These are phyloP conservation scores for Eueremaeus valkanovi DNA, from an alignment of 2,888 invertebrate genomes.

Conservation along the genomic window DNA sequence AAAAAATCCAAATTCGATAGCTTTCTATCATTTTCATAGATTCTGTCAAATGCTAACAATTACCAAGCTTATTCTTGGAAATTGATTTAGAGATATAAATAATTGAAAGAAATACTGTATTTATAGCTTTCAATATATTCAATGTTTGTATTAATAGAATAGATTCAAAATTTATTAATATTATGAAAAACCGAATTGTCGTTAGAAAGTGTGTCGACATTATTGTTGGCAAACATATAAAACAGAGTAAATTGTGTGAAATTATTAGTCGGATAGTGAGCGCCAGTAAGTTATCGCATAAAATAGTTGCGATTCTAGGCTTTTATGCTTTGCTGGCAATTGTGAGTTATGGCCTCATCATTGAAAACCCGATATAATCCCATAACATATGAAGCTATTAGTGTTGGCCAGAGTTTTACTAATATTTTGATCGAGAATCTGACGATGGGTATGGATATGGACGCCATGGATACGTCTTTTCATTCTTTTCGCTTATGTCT, in stretches of 20 bases:
- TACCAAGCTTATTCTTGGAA: not conserved
- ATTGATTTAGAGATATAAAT: too few relatives aligned
- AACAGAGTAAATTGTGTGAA: not conserved
- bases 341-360: conserved; percentile 5
- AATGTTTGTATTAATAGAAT: too few relatives aligned
- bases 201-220: not conserved
- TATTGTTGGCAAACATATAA: not conserved
- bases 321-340: not conserved
- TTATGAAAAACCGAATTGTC: not conserved
- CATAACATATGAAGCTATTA: not conserved
- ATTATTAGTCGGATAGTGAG: not conserved
- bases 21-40: not conserved
- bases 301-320: not conserved
- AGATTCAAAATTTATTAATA: not conserved
- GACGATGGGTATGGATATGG: too few relatives aligned
- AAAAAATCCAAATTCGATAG: not conserved
- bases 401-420: not conserved
- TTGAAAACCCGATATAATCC: conserved; percentile 12
- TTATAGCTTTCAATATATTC: too few relatives aligned
- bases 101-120: too few relatives aligned
- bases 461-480: not conserved
- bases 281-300: not conserved
- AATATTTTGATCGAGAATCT: not conserved
- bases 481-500: not conserved
- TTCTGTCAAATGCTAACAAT: not conserved